Conservation (phyloP, 2,888 invertebrate genomes). For the Halictus ligatus region DNA sequence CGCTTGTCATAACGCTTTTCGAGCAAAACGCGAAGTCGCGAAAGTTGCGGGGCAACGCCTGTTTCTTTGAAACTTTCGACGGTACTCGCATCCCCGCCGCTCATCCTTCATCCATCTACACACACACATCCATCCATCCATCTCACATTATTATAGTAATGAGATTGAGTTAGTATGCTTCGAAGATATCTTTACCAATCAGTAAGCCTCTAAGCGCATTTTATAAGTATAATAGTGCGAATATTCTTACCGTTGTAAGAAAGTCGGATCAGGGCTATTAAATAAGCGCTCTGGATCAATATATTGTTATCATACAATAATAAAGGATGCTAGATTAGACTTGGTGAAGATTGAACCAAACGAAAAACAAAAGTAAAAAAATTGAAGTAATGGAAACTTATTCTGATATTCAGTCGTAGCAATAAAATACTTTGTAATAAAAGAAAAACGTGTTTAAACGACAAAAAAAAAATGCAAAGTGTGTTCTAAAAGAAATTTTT, state of each 20-base stretch:
- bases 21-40: no score
- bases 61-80: no score
- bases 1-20: no score
- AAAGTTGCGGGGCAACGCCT: no score
- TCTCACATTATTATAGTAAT: no score
- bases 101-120: no score
- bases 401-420: slow-evolving; percentile 30
- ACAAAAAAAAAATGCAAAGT: slow-evolving; percentile 10
- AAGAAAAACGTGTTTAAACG: not conserved
- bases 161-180: slow-evolving; percentile 22
- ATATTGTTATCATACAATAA: slow-evolving; percentile 17
- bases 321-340: not conserved
- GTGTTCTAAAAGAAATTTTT: slow-evolving; percentile 14
- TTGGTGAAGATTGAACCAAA: not conserved
- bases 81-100: no score
- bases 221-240: slow-evolving; percentile 31
- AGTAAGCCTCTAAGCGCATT: slow-evolving; percentile 27
- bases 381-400: slow-evolving; percentile 2
- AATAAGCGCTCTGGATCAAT: slow-evolving; percentile 6
- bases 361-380: not conserved
- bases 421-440: slow-evolving; percentile 31
- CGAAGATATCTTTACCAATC: slow-evolving; percentile 24
- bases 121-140: no score
- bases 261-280: slow-evolving; percentile 31
- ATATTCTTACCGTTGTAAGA: slow-evolving; percentile 26